phyloP scores from a whole-genome alignment of 2,113 vertebrate genomes.

The Varanus komodoensis region DNA sequence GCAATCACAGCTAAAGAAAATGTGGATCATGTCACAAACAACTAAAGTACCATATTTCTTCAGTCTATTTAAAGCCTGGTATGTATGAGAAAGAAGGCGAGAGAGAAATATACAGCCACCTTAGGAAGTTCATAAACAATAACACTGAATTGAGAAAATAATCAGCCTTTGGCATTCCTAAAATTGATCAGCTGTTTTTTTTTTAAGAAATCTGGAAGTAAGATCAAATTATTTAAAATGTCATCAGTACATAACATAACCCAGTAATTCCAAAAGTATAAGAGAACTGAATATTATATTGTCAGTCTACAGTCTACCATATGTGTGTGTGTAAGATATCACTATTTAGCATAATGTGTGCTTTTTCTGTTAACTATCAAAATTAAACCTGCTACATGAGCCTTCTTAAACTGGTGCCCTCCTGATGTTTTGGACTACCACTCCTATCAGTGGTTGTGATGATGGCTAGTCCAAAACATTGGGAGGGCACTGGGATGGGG shows the following conservation, averaged over 20 bases:
- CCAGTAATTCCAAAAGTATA: conserved; percentile 31
- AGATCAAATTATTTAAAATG: conserved; percentile 50
- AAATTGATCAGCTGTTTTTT: conserved; percentile 40
- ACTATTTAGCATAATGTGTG: neutral
- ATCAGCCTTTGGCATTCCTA: neutral
- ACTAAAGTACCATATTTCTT: conserved; percentile 53
- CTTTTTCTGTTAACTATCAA: conserved; percentile 3
- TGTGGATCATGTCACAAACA: conserved; percentile 66
- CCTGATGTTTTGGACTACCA: no score
- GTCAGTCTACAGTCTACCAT: neutral
- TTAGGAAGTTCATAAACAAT: neutral
- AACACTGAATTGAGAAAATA: neutral
- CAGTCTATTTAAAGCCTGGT: conserved; percentile 14
- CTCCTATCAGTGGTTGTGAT: no score
- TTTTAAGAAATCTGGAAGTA: conserved; percentile 5
- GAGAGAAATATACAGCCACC: neutral
- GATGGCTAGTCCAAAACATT: no score
- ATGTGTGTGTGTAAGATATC: neutral
- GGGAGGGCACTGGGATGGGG: no score
- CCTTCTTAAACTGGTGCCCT: no score
- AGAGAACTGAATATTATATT: conserved; percentile 32
- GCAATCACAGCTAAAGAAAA: conserved; percentile 71
- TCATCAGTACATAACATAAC: conserved; percentile 51
- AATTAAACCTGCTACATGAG: neutral
- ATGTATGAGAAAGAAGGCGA: neutral